These are phyloP conservation scores for Himantopus leucocephalus DNA, from an alignment of 2,113 vertebrate species.

Conservation along the genomic window DNA sequence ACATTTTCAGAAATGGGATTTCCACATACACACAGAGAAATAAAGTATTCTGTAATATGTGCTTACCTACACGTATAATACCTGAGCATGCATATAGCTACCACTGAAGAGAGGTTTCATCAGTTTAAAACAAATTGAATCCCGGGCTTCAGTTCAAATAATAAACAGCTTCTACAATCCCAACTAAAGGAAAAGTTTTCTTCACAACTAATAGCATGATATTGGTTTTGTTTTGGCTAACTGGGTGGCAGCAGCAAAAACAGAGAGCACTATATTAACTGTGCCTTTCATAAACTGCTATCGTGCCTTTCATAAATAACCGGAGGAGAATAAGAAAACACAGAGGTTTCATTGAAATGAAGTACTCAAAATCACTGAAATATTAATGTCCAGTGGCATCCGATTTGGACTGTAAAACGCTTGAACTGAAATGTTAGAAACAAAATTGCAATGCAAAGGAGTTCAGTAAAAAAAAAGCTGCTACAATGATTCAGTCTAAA, in stretches of 20 bases:
- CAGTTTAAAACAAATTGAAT: not conserved
- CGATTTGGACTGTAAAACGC: not conserved
- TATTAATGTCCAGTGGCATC: not conserved
- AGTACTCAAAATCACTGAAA: not conserved
- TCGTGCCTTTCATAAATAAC: not conserved
- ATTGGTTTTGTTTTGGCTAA: not conserved
- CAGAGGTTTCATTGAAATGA: not conserved
- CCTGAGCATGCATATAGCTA: not conserved
- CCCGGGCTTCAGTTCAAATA: not conserved
- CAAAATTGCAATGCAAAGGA: not conserved
- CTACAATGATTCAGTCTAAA: not conserved
- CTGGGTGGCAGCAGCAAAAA: not conserved
- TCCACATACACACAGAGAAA: not conserved
- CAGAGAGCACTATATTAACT: not conserved
- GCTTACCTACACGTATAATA: not conserved
- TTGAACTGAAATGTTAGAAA: not conserved
- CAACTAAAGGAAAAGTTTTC: not conserved
- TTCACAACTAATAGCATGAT: not conserved
- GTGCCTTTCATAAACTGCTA: not conserved
- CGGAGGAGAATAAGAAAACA: not conserved
- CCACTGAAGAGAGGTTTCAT: not conserved
- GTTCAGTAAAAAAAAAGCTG: not conserved
- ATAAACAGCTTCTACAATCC: not conserved
- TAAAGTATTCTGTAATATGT: not conserved
- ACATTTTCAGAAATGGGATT: not conserved